Conservation (phyloP, 2,888 invertebrate genomes). For the Acleris literana region DNA sequence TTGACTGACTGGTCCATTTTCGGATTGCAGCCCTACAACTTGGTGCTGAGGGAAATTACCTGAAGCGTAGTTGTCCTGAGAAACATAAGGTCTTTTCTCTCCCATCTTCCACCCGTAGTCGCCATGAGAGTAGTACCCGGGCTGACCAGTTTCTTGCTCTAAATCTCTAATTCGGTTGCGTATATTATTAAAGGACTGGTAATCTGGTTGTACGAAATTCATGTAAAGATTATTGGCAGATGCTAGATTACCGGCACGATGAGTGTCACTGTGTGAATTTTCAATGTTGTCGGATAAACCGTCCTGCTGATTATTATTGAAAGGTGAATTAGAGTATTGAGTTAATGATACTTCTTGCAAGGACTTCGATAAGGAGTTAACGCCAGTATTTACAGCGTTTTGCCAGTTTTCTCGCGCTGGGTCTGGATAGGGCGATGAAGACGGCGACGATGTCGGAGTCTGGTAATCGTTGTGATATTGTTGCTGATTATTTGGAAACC, state of each 20-base stretch:
- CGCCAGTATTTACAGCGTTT: constrained; percentile 55
- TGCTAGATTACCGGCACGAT: constrained; percentile 63
- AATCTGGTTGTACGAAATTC: constrained; percentile 71
- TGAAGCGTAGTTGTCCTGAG: constrained; percentile 55
- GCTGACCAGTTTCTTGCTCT: constrained; percentile 63
- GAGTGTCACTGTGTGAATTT: constrained; percentile 61
- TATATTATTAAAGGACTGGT: constrained; percentile 55
- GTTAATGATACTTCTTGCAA: constrained; percentile 60
- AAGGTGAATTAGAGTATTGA: constrained; percentile 62
- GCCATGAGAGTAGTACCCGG: constrained; percentile 69
- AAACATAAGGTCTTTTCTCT: constrained; percentile 63
- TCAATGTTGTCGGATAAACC: constrained; percentile 53
- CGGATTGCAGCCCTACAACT: constrained; percentile 52
- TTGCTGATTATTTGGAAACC: constrained; percentile 62
- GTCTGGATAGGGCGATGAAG: constrained; percentile 64
- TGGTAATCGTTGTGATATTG: constrained; percentile 68
- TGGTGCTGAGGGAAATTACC: constrained; percentile 62
- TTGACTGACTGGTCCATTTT: constrained; percentile 64
- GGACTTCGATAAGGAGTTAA: constrained; percentile 61
- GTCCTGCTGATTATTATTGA: constrained; percentile 58
- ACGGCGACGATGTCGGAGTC: constrained; percentile 62
- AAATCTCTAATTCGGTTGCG: constrained; percentile 60
- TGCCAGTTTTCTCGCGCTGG: constrained; percentile 62
- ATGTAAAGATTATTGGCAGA: constrained; percentile 71
- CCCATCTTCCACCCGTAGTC: constrained; percentile 78